phyloP scores from a whole-genome alignment of 2,888 invertebrate genomes.

The Ecliptopera silaceata region DNA sequence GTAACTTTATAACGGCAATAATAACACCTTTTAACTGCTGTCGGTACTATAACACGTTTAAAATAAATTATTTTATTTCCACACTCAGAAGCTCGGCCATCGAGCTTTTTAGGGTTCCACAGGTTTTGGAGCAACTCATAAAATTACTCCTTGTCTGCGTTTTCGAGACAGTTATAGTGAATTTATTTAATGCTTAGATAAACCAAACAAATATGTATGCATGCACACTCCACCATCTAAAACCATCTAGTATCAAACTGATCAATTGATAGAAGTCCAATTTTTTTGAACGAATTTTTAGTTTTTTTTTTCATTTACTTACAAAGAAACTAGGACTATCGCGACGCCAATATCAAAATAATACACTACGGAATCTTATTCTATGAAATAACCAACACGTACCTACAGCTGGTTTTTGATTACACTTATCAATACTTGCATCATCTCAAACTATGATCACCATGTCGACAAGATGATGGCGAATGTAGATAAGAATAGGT shows the following conservation, averaged over 20 bases:
- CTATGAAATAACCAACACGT: not conserved
- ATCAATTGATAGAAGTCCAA: too few species aligned
- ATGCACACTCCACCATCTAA: too few species aligned
- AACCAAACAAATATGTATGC: too few species aligned
- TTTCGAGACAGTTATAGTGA: not conserved
- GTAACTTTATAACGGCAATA: conserved; percentile 42
- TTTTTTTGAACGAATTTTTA: too few species aligned
- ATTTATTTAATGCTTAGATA: too few species aligned
- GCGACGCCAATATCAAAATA: not conserved
- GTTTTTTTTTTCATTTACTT: too few species aligned
- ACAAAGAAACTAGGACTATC: too few species aligned
- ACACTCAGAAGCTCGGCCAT: conserved; percentile 22
- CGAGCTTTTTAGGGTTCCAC: conserved; percentile 5
- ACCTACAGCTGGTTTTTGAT: conserved; percentile 2
- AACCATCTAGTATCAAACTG: too few species aligned
- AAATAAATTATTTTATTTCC: conserved; percentile 27
- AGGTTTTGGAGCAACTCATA: not conserved
- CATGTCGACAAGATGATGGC: conserved; percentile 20
- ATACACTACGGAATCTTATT: not conserved
- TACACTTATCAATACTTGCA: conserved; percentile 26
- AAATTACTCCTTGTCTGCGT: not conserved
- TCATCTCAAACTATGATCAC: conserved; percentile 27
- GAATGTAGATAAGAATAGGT: conserved; percentile 6
- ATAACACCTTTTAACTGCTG: conserved; percentile 38
- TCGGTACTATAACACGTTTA: conserved; percentile 33